Evolutionary conservation across 2,888 invertebrate species (phyloP), one percentile per base, ranked within the genome.

Genomic region (Thumatha senex): DNA sequence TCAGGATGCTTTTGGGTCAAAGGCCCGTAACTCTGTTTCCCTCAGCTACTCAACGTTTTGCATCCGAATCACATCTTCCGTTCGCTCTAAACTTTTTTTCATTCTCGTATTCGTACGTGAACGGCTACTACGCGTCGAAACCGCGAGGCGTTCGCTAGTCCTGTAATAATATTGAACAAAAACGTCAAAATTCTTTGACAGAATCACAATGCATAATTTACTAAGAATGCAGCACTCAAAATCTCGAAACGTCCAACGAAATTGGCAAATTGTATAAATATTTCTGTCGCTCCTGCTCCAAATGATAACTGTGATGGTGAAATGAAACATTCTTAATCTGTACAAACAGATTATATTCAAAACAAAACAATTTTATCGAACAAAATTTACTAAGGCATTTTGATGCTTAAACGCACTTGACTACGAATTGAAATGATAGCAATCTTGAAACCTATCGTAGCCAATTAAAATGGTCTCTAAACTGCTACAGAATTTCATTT

Each of bases 271-370:
- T 66, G 62, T 63, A 56, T 49, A 61, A 68, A 65, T 65, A 63
- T 61, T 54, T 62, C 48, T 62, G 56, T 54, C 54, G 43, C 46
- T 53, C 36, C 59, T 62, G 63, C 66, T 63, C 58, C 54, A 65
- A 70, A 70, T 68, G 63, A 67, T 70, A 77, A 73, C 69, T 67
- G 67, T 68, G 65, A 74, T 53, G 59, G 64, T 70, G 74, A 73
- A 76, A 71, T 69, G 63, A 71, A 73, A 75, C 76, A 78, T 78
- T 78, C 75, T 70, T 83, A 85, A 84, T 82, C 83, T 81, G 70
- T 63, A 72, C 73, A 75, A 76, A 76, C 76, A 76, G 76, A 80
- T 80, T 80, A 78, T 78, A 79, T 67, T 78, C 78, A 71, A 70
- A 71, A 63, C 70, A 64, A 59, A 60, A 61, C 72, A 67, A 65